Percentiles rank a stretch among this genome's conserved stretches.
phyloP scores from a whole-genome alignment of 2,113 vertebrate species.

The Passer domesticus region DNA sequence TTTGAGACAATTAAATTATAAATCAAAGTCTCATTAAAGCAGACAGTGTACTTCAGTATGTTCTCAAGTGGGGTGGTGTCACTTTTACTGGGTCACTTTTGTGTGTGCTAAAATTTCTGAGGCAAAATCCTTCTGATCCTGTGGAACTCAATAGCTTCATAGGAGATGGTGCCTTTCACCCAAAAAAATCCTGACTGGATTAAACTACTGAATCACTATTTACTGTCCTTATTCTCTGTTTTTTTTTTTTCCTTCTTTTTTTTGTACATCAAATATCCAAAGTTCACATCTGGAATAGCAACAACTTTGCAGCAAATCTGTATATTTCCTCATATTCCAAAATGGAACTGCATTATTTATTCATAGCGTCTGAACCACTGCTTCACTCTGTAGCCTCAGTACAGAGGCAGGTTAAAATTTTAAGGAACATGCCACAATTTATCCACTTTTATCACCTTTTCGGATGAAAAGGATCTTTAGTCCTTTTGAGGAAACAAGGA shows the following conservation, averaged over 20 bases:
- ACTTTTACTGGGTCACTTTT: neutral
- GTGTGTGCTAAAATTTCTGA: neutral
- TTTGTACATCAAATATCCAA: neutral
- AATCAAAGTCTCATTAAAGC: constrained; percentile 13
- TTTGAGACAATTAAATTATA: constrained; percentile 32
- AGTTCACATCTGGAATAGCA: neutral
- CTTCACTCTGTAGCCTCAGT: neutral
- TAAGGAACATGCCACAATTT: neutral
- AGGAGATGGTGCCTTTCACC: neutral
- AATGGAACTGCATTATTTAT: neutral
- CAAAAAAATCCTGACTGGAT: neutral
- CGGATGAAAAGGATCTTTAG: neutral
- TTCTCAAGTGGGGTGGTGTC: neutral
- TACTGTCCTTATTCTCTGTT: neutral
- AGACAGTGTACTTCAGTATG: neutral
- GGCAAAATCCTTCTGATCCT: neutral
- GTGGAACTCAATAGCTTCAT: neutral
- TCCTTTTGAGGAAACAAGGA: neutral
- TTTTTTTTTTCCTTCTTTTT: neutral
- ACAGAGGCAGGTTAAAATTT: neutral
- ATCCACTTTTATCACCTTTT: neutral
- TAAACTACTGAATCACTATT: neutral
- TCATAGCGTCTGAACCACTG: accelerated
- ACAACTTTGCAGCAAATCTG: neutral
- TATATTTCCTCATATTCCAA: neutral